Conservation (phyloP, 2,888 invertebrate species). For the Heliconius sara region DNA sequence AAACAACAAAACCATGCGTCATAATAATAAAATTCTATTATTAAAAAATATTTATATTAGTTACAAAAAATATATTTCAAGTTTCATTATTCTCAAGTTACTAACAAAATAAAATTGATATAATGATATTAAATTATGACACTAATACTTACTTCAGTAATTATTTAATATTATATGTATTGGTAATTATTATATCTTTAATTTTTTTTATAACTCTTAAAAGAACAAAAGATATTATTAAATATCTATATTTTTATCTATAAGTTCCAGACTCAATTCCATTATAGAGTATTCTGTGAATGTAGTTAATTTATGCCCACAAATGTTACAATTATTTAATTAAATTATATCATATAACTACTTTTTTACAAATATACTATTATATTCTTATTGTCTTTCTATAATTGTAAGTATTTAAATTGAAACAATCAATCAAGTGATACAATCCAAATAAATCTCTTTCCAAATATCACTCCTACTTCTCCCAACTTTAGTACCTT, state of each 20-base stretch:
- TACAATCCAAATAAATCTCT: too few relatives aligned
- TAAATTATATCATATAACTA: too few relatives aligned
- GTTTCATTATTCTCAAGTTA: background rate
- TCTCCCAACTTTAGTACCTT: too few relatives aligned
- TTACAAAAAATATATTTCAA: too few relatives aligned
- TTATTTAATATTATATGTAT: background rate
- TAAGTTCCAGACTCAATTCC: background rate
- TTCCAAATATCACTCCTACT: too few relatives aligned
- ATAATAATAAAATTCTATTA: background rate
- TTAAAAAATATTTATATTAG: too few relatives aligned
- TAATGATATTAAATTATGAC: background rate
- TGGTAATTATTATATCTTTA: background rate
- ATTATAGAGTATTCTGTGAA: background rate
- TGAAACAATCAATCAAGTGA: background rate
- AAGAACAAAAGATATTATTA: background rate
- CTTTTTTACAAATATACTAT: too few relatives aligned
- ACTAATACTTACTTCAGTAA: background rate
- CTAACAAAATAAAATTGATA: background rate
- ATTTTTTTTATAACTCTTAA: background rate
- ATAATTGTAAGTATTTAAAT: background rate
- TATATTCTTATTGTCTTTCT: too few relatives aligned
- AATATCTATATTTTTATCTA: background rate
- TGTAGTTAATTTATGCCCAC: background rate
- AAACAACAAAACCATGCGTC: conserved; percentile 32
- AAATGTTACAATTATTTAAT: too few relatives aligned